These are phyloP conservation scores for Lepas anatifera DNA, from an alignment of 2,888 invertebrate genomes.

Conservation along the genomic window DNA sequence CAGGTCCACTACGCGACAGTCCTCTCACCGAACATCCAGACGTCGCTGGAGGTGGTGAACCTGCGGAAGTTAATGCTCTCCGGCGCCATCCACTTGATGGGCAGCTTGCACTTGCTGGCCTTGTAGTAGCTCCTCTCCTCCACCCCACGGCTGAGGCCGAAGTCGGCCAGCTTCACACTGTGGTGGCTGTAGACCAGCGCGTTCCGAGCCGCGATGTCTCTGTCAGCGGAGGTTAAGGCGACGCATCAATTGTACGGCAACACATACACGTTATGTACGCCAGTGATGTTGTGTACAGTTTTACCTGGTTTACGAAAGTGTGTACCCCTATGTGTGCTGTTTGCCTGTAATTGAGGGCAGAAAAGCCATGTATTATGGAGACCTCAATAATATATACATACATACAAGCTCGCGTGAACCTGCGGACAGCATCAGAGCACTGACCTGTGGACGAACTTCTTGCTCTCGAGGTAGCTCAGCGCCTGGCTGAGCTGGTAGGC, in stretches of 20 bases:
- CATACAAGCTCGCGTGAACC: too few species aligned
- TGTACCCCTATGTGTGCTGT: too few species aligned
- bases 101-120: constrained; percentile 89
- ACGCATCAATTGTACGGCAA: too few species aligned
- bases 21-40: constrained; percentile 84
- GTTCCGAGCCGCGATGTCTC: constrained; percentile 97
- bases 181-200: constrained; percentile 88
- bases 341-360: too few species aligned
- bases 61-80: constrained; percentile 95
- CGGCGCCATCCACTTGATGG: constrained; percentile 99
- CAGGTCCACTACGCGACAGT: background rate
- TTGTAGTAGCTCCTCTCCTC: constrained; percentile 97
- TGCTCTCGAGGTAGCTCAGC: constrained; percentile 89
- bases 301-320: too few species aligned
- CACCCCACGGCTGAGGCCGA: constrained; percentile 92
- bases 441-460: constrained; percentile 77
- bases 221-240: too few species aligned
- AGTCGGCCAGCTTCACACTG: constrained; percentile 95
- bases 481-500: constrained; percentile 92
- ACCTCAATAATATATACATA: too few species aligned
- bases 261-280: too few species aligned
- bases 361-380: too few species aligned
- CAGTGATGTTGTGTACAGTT: too few species aligned
- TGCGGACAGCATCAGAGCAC: too few species aligned
- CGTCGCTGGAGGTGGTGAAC: constrained; percentile 94